Evolutionary conservation across 2,888 invertebrate species (phyloP), one percentile per base, ranked within the genome.

Genomic region (Polymixis flavicincta): DNA sequence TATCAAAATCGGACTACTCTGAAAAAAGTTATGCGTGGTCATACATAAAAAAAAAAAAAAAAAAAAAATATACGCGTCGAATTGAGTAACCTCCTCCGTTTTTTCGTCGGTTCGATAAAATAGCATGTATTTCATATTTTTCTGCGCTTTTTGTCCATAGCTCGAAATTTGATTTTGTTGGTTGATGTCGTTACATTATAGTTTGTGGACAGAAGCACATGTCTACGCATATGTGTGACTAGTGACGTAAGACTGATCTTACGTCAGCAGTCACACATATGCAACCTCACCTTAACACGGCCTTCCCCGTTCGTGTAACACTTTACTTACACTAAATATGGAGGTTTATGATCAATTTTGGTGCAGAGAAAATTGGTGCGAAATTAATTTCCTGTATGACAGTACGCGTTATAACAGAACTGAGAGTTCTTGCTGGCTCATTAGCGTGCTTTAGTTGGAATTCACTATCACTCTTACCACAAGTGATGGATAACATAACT

Each of bases 281-380:
- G 72, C 70, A 80, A 83, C 22, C 37, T 45, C 55, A 68, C 57
- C 59, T 48, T 63, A 66, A 37, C 13, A 60, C 32, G 65, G 75
- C 64, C 75, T 85, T 77, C 57, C 77, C 55, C 9, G 70, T 80
- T 84, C 85, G 74, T 83, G 83, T 77, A 71, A 64, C 57, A 82
- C 66, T 77, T 80, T 70, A 71, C 42, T 73, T 63, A 37, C 19
- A 37, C 60, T 32, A 69, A 79, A 61, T 69, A 73, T 50, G 19
- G 63, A 71, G 55, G 63, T 80, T 80, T 84, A 80, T 37, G n/a
- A 57, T 48, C 61, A n/a, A 48, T 72, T 71, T 72, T 69, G 69
- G 80, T 61, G 65, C 61, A 7, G 13, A 75, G 32, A 70, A 72
- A 66, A 80, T 84, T 52, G n/a, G 8, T 45, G 54, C 28, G 2